phyloP scores from a whole-genome alignment of 2,113 vertebrate genomes.

The Aphelocoma coerulescens region DNA sequence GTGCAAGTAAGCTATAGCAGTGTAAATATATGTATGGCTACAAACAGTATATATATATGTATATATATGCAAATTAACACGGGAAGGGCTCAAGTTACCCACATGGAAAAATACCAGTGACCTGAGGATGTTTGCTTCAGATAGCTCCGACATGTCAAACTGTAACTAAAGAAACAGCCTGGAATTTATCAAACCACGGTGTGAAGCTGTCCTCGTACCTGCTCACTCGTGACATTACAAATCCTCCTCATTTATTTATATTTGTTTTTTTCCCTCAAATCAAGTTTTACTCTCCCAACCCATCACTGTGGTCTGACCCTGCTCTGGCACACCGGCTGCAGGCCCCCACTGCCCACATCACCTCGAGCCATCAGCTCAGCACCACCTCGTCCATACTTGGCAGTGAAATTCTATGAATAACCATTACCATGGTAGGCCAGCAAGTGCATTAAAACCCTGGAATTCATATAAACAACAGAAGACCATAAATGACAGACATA shows the following conservation, averaged over 20 bases:
- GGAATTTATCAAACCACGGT: not conserved
- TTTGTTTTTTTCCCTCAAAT: not conserved
- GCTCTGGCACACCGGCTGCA: rapidly evolving
- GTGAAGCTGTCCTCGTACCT: not conserved
- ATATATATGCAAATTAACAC: not conserved
- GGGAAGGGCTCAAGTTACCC: not conserved
- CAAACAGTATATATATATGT: not conserved
- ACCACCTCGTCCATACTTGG: not conserved
- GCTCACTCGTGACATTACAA: not conserved
- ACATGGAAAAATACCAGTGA: not conserved
- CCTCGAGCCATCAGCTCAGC: not conserved
- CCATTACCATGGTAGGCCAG: not conserved
- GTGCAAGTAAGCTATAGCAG: not conserved
- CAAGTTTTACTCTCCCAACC: not conserved
- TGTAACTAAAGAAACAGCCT: not conserved
- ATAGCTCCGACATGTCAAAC: not conserved
- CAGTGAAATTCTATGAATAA: slow-evolving; percentile 32
- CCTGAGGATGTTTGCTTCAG: not conserved
- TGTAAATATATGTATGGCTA: not conserved
- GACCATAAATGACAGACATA: not conserved
- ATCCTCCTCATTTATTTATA: not conserved
- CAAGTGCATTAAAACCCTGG: not conserved
- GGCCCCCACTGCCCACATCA: not conserved
- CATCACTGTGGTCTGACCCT: not conserved
- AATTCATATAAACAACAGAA: not conserved